A percentile compares a stretch with the other conserved stretches of the same genome.
These are phyloP conservation scores for Solenopsis invicta DNA, from an alignment of 1,140 invertebrate genomes.

Conservation along the genomic window DNA sequence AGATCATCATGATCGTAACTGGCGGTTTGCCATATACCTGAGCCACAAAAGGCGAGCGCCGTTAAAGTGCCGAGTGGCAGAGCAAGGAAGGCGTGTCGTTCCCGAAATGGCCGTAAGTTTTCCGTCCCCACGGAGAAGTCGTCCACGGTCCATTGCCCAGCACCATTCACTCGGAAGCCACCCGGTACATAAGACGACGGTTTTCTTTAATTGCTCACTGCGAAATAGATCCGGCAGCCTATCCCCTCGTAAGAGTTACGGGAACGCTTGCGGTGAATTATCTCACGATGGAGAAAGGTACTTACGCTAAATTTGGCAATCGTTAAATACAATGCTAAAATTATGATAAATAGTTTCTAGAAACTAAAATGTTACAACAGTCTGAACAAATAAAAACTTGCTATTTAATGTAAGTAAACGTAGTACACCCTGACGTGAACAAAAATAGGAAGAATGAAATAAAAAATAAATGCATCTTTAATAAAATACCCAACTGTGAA, in stretches of 20 bases:
- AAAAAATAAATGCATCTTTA: not conserved
- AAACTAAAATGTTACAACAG: not conserved
- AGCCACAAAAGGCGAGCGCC: slow-evolving; percentile 26
- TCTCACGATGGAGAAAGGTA: slow-evolving; percentile 4
- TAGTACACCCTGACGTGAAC: not conserved
- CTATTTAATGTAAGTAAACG: not conserved
- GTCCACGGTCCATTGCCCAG: slow-evolving; percentile 70
- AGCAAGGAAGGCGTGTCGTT: slow-evolving; percentile 69
- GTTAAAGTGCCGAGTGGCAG: slow-evolving; percentile 72
- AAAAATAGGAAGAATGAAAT: not conserved
- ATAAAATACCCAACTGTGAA: not conserved
- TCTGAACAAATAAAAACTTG: not conserved
- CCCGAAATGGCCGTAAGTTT: slow-evolving; percentile 66
- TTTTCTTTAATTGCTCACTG: slow-evolving; percentile 79
- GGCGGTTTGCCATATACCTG: slow-evolving; percentile 31
- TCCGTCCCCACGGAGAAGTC: slow-evolving; percentile 28
- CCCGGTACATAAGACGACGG: slow-evolving; percentile 67
- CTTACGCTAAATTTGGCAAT: not conserved
- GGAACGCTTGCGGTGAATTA: slow-evolving; percentile 35
- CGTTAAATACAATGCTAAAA: not conserved
- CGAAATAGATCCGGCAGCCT: slow-evolving; percentile 61
- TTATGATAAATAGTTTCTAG: not conserved
- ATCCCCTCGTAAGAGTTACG: slow-evolving; percentile 72
- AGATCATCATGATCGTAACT: slow-evolving; percentile 48
- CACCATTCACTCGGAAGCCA: slow-evolving; percentile 66